Base-by-base conservation (phyloP, 2,797 vertebrate genomes). In the Neomorphus geoffroyi region DNA sequence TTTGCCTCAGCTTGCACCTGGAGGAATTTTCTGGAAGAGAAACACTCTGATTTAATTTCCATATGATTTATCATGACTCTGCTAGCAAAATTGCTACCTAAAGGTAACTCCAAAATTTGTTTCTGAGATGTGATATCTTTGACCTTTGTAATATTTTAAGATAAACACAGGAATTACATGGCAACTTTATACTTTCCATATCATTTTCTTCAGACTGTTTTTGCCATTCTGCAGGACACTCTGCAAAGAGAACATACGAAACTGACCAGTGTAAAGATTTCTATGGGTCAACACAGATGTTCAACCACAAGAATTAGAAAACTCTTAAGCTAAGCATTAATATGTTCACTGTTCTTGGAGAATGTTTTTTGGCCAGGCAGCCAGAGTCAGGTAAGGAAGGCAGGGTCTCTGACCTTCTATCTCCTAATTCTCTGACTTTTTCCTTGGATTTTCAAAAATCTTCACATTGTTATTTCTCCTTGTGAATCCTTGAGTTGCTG, bases 271-370 rank as follows among this genome's bases (percentile, higher is more conserved):
- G 14, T 3, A n/a, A 61, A 86, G 39, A 2, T 74, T 64, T 73
- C 69, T 82, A 71, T 71, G 58, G 71, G 11, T 43, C 53, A 50
- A 56, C 11, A 70, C 5, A 67, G 12, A 10, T 1, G 3, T 37
- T 60, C 67, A 83, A 71, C 28, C 13, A 64, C 19, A 33, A 65
- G 27, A 41, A 53, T 23, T 61, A 71, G 4, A 18, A 83, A 74
- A 66, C 15, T n/a, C 22, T 41, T 39, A 56, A 74, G 39, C 10
- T 65, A 75, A 75, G 8, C 24, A 13, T 64, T 60, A 57, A 18
- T 32, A 15, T 0, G 0, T 41, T 88, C 23, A 28, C 30, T 13
- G n/a, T n/a, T 33, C 27, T 54, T 78, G 48, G 45, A 21, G 18
- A 72, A 21, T 9, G 8, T 43, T 60, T 81, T 30, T n/a, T 72